phyloP scores from a whole-genome alignment of 2,797 vertebrate genomes.

The Coilia nasus region DNA sequence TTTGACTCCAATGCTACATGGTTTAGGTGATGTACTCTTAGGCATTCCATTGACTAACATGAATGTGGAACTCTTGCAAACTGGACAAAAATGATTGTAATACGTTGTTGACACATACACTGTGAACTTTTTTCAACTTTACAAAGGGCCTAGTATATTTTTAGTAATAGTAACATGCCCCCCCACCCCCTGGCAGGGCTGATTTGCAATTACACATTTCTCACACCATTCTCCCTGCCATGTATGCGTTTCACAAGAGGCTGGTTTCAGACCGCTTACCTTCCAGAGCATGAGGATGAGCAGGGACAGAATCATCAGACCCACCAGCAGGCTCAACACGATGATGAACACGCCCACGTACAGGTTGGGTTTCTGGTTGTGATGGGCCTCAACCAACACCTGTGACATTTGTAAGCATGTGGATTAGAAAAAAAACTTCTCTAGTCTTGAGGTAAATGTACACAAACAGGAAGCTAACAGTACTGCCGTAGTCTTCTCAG shows the following conservation, averaged over 20 bases:
- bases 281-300: constrained; percentile 88
- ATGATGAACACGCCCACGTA: constrained; percentile 80
- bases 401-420: constrained; percentile 55
- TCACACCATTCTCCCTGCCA: too few relatives aligned
- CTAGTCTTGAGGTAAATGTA: not conserved
- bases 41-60: too few relatives aligned
- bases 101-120: not conserved
- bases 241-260: not conserved
- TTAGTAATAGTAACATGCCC: too few relatives aligned
- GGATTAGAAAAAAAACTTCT: not conserved
- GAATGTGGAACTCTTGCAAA: too few relatives aligned
- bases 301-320: constrained; percentile 80
- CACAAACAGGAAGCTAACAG: not conserved
- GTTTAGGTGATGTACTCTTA: too few relatives aligned
- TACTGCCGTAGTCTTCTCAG: not conserved
- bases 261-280: constrained; percentile 69
- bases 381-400: constrained; percentile 85
- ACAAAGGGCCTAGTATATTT: too few relatives aligned
- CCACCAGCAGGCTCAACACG: constrained; percentile 78
- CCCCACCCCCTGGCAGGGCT: too few relatives aligned
- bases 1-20: too few relatives aligned
- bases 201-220: too few relatives aligned
- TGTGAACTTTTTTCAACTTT: too few relatives aligned
- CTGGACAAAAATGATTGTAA: too few relatives aligned
- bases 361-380: constrained; percentile 81